Base-by-base conservation (phyloP, 2,888 invertebrate species). In the Watsonalla cultraria region DNA sequence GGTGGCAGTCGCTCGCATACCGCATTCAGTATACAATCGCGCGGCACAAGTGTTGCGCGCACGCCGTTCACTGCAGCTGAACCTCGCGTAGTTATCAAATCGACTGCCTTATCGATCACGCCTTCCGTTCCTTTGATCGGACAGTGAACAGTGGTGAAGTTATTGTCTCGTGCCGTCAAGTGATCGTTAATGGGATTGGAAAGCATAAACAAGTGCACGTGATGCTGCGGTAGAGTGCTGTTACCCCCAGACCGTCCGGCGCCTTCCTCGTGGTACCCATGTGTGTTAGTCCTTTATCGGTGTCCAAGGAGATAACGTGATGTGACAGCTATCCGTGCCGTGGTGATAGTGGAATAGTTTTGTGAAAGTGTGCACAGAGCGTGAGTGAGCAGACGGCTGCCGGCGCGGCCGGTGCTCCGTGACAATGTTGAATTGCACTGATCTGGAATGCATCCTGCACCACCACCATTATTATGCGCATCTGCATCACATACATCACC, bases 361-460 rank as follows among this genome's bases (percentile, higher is more conserved):
- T 89, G 90, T 90, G 90, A 90, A 88, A 90, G 90, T 90, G 90
- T 85, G 86, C 83, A 84, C 69, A 71, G 76, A 82, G 82, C 84
- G 85, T 82, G 83, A 82, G 87, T 81, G 81, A 79, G 73, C 72
- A 70, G 70, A 68, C 75, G 74, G 76, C 72, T 66, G 79, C 78
- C 79, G 78, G 72, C 68, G 64, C 72, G 74, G 74, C 76, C 81
- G 78, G 80, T 75, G 81, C 82, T 78, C 75, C 74, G 84, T 81
- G 80, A 91, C 83, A 81, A 95, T 95, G 95, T 91, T 95, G 88
- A 94, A 95, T 88, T 95, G 95, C 87, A 94, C 94, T 67, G 94
- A 94, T 91, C 91, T 94, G 90, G 94, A 94, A 90, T 95, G 95
- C 90, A 94, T 94, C 81, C 87, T 94, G 79, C 94, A 94, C 85